Conservation (phyloP, 2,888 invertebrate genomes). For the Chrysotoxum bicinctum region DNA sequence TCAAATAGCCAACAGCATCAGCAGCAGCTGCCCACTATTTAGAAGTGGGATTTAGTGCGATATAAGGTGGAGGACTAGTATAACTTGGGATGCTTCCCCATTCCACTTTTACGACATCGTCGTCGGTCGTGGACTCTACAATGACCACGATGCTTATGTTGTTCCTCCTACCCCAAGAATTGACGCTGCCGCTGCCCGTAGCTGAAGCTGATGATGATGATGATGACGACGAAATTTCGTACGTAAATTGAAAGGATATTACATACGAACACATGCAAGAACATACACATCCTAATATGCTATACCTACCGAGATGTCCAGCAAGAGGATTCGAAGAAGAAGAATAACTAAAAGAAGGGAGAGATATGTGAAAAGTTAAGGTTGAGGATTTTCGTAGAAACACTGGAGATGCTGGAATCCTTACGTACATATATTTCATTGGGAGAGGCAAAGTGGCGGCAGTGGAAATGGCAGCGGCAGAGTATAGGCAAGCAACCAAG, state of each 20-base stretch:
- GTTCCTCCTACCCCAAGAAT: conserved; percentile 45
- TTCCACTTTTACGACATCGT: conserved; percentile 60
- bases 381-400: conserved; percentile 72
- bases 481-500: conserved; percentile 29
- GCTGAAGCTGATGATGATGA: conserved; percentile 55
- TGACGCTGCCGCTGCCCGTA: not conserved
- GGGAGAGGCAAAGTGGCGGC: not conserved
- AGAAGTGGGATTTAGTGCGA: conserved; percentile 63
- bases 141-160: conserved; percentile 71
- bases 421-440: conserved; percentile 57
- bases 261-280: conserved; percentile 47
- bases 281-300: not conserved
- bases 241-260: conserved; percentile 72
- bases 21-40: conserved; percentile 71
- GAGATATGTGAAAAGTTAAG: conserved; percentile 71
- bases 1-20: conserved; percentile 71
- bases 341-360: conserved; percentile 22
- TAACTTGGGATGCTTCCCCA: conserved; percentile 29
- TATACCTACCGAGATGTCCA: conserved; percentile 46
- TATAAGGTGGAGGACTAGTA: conserved; percentile 15
- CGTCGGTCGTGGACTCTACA: conserved; percentile 56
- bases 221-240: conserved; percentile 71
- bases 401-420: conserved; percentile 73
- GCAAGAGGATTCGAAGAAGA: conserved; percentile 41
- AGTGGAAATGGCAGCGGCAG: not conserved